Evolutionary conservation across 2,797 vertebrate genomes (phyloP).

Genomic region (Holocentrus rufus): DNA sequence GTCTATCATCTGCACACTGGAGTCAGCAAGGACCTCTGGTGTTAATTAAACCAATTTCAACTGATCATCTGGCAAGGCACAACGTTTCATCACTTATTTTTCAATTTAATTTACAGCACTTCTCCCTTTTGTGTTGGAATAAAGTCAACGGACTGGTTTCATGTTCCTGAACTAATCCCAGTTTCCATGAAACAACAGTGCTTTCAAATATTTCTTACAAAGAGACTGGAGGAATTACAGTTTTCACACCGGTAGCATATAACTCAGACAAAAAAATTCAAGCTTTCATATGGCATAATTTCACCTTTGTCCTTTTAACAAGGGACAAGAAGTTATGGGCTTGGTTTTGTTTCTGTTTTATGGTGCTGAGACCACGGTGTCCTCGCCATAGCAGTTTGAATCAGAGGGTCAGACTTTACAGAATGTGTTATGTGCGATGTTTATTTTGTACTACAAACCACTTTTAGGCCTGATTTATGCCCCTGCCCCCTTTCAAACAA

Average conservation of each 20-base stretch:
- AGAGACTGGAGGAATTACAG: neutral
- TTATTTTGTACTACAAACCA: constrained; percentile 20
- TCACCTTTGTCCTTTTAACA: neutral
- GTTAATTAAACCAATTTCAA: neutral
- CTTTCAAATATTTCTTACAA: neutral
- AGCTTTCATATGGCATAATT: neutral
- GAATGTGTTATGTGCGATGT: neutral
- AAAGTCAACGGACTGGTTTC: neutral
- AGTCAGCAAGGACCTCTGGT: neutral
- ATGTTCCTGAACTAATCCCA: neutral
- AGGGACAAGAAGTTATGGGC: neutral
- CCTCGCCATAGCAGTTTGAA: constrained; percentile 27
- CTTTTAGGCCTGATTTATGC: constrained; percentile 1
- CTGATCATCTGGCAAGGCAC: neutral
- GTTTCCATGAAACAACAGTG: neutral
- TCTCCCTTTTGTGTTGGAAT: too few species aligned
- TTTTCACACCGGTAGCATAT: neutral
- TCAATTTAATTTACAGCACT: neutral
- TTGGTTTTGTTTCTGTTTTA: constrained; percentile 2
- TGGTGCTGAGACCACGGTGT: constrained; percentile 27
- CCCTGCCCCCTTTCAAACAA: neutral
- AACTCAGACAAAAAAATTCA: neutral
- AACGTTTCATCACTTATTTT: neutral
- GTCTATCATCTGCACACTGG: neutral
- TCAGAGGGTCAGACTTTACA: constrained; percentile 1